phyloP scores from a whole-genome alignment of 2,113 vertebrate species.

The Xyliphius kryptos region DNA sequence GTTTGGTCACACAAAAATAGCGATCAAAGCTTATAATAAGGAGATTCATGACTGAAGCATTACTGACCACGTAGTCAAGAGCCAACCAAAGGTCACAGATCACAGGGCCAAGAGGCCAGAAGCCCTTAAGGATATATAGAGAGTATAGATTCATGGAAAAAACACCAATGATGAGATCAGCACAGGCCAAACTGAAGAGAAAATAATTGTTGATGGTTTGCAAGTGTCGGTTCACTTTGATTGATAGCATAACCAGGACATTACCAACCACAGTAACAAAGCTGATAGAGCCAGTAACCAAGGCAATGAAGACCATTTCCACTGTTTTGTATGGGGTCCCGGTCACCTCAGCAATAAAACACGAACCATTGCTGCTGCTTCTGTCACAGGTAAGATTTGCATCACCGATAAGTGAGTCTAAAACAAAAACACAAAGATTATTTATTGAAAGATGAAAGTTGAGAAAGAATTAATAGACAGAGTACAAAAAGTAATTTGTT shows the following conservation, averaged over 20 bases:
- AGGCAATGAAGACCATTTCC: slow-evolving; percentile 91
- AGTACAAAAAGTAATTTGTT: no score
- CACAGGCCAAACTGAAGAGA: slow-evolving; percentile 91
- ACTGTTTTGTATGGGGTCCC: slow-evolving; percentile 79
- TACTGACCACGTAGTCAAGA: slow-evolving; percentile 93
- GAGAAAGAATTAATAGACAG: background rate
- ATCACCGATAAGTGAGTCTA: slow-evolving; percentile 64
- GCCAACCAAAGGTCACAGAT: slow-evolving; percentile 96
- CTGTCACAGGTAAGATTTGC: slow-evolving; percentile 71
- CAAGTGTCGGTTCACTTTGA: slow-evolving; percentile 96
- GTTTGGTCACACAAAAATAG: slow-evolving; percentile 98
- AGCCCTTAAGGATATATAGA: slow-evolving; percentile 91
- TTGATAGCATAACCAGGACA: slow-evolving; percentile 96
- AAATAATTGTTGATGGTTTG: slow-evolving; percentile 99
- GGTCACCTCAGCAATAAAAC: slow-evolving; percentile 46
- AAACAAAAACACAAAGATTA: slow-evolving; percentile 18
- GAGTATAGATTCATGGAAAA: slow-evolving; percentile 99
- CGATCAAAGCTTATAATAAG: slow-evolving; percentile 97
- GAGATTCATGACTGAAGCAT: slow-evolving; percentile 96
- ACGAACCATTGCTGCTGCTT: slow-evolving; percentile 65
- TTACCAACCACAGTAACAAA: slow-evolving; percentile 96
- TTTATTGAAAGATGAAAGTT: background rate
- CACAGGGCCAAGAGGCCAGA: slow-evolving; percentile 91
- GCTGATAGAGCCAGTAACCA: slow-evolving; percentile 89
- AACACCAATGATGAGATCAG: slow-evolving; percentile 89